Percentiles rank a stretch among this genome's conserved stretches.
These are phyloP conservation scores for Dynastes grantii DNA, from an alignment of 2,888 invertebrate species.

Conservation along the genomic window DNA sequence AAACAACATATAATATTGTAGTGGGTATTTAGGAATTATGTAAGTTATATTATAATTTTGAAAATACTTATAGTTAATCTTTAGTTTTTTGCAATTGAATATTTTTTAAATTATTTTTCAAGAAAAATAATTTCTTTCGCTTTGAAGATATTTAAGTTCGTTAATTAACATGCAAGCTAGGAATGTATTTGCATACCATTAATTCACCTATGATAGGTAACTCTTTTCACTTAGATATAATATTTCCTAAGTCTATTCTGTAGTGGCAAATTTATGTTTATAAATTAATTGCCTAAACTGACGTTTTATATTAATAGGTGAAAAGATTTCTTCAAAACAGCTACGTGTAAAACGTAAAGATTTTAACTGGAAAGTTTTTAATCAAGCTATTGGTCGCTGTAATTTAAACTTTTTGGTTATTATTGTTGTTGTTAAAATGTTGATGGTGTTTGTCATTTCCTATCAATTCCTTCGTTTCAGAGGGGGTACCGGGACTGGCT, in stretches of 20 bases:
- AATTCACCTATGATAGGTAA: not conserved
- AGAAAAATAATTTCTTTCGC: too few relatives aligned
- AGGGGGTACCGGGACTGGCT: constrained; percentile 80
- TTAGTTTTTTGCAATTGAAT: too few relatives aligned
- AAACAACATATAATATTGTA: too few relatives aligned
- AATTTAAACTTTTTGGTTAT: constrained; percentile 16
- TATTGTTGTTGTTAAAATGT: constrained; percentile 23
- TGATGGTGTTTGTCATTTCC: constrained; percentile 73
- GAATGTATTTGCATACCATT: not conserved
- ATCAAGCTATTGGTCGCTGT: not conserved
- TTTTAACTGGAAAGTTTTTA: not conserved
- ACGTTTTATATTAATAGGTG: too few relatives aligned
- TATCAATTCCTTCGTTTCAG: constrained; percentile 79
- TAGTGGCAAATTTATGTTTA: not conserved
- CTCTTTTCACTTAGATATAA: not conserved
- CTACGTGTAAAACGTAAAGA: not conserved
- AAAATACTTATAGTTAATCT: too few relatives aligned
- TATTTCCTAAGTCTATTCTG: not conserved
- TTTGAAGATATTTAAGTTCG: too few relatives aligned
- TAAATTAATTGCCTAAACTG: too few relatives aligned
- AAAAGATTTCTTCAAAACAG: too few relatives aligned
- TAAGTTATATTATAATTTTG: too few relatives aligned
- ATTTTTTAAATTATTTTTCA: too few relatives aligned
- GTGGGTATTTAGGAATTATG: too few relatives aligned
- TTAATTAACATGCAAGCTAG: not conserved